Percentiles rank a stretch among this genome's conserved stretches.
Conservation (phyloP, 2,888 invertebrate species). For the Lasiommata megera region DNA sequence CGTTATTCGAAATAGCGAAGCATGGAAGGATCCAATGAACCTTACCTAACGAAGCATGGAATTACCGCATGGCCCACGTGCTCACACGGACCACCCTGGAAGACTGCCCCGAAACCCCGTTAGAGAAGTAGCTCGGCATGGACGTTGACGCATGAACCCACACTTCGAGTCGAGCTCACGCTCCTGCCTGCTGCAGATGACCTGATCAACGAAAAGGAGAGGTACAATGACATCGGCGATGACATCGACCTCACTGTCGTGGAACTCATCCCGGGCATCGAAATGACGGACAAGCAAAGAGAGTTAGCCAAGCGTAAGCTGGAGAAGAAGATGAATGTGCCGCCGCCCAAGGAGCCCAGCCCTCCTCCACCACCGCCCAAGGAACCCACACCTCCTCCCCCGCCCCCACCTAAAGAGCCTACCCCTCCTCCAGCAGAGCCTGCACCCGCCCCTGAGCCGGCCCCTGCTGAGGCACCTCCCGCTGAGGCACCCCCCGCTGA, state of each 20-base stretch:
- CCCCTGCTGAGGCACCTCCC: slow-evolving; percentile 33
- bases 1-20: slow-evolving; percentile 23
- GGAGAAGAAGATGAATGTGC: slow-evolving; percentile 26
- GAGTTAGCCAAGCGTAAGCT: slow-evolving; percentile 19
- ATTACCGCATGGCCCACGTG: slow-evolving; percentile 46
- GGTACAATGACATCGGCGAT: slow-evolving; percentile 95
- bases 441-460: slow-evolving; percentile 31
- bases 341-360: slow-evolving; percentile 47
- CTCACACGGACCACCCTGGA: slow-evolving; percentile 17
- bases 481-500: slow-evolving; percentile 32
- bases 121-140: slow-evolving; percentile 31
- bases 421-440: slow-evolving; percentile 39
- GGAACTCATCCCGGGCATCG: slow-evolving; percentile 86
- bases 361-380: slow-evolving; percentile 40
- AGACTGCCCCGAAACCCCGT: slow-evolving; percentile 13
- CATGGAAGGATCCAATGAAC: slow-evolving; percentile 21
- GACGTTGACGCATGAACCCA: slow-evolving; percentile 35
- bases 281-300: slow-evolving; percentile 49
- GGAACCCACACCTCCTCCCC: slow-evolving; percentile 42
- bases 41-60: slow-evolving; percentile 40
- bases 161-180: slow-evolving; percentile 32
- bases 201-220: slow-evolving; percentile 93
- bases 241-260: slow-evolving; percentile 96
- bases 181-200: slow-evolving; percentile 85
- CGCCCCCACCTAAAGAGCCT: slow-evolving; percentile 41